Evolutionary conservation across 2,888 invertebrate species (phyloP), one percentile per base, ranked within the genome.

Genomic region (Calephelis perditalis): DNA sequence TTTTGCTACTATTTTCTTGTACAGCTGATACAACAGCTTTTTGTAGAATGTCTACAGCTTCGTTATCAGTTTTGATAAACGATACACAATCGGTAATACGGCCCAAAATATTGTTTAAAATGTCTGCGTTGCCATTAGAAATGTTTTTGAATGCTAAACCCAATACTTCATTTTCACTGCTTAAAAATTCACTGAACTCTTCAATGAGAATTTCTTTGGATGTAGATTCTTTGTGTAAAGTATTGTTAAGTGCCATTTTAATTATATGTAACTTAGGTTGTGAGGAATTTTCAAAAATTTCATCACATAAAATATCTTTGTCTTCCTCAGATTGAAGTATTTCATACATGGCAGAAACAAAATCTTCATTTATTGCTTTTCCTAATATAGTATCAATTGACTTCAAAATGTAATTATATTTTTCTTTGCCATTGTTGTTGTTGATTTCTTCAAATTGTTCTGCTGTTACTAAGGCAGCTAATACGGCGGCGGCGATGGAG

Each of bases 1-100:
- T 90, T 67, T 92, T 86, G 59, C 92, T 92, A 73, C 94, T 93
- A 1, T 91, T 89, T 72, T 93, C 92, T 73, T 93, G 92, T 0
- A 94, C 92, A 0, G 94, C 93, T 55, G 92, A 82, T 0, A 94
- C 92, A 11, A 95, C 94, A 4, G 94, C 93, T 71, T 92, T 92
- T 74, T 94, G 94, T 26, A 95, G 83, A 1, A 92, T 91, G 72
- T 94, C 93, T 1, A 92, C 90, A 0, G 94, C 94, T 71, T 93
- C 93, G 61, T 92, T 91, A 66, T 95, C 94, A 5, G 92, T 92
- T 71, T 89, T 91, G 0, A 94, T 87, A 36, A 89, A 87, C 0
- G 91, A 91, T 8, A 92, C 91, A n/a, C 93, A 92, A 56, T 92
- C 86, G 11, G 93, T 92, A 49, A 95, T 92, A 64, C 92, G 92